Evolutionary conservation across 2,113 vertebrate species (phyloP).

Genomic region (Romanogobio albipinnatus): DNA sequence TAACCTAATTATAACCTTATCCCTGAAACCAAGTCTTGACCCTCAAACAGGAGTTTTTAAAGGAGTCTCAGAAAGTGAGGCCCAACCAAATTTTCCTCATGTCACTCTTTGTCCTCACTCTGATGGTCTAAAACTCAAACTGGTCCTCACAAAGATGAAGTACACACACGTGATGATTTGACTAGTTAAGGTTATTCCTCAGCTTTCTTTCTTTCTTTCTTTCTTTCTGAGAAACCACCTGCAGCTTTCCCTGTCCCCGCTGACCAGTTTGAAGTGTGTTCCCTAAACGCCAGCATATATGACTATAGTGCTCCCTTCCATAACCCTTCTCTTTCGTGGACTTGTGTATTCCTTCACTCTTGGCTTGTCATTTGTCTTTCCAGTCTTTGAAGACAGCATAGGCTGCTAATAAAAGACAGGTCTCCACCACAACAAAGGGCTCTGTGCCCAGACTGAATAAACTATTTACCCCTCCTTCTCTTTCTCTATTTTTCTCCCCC

Average conservation of each 20-base stretch:
- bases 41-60: too few relatives aligned
- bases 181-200: slow-evolving; percentile 9
- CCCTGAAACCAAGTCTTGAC: too few relatives aligned
- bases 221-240: slow-evolving; percentile 21
- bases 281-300: slow-evolving; percentile 62
- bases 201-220: background rate
- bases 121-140: too few relatives aligned
- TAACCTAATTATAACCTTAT: too few relatives aligned
- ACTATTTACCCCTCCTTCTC: slow-evolving; percentile 76
- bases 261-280: slow-evolving; percentile 8
- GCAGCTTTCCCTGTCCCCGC: background rate
- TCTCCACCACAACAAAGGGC: slow-evolving; percentile 83
- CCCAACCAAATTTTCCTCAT: too few relatives aligned
- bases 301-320: slow-evolving; percentile 49
- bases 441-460: slow-evolving; percentile 81
- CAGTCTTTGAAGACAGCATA: slow-evolving; percentile 83
- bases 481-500: slow-evolving; percentile 34
- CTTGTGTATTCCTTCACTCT: slow-evolving; percentile 75
- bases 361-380: slow-evolving; percentile 82
- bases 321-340: slow-evolving; percentile 58
- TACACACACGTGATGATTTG: background rate
- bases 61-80: too few relatives aligned
- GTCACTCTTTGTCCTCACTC: too few relatives aligned
- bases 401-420: slow-evolving; percentile 84
- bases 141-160: too few relatives aligned